Percentiles rank a stretch among this genome's conserved stretches.
phyloP scores from a whole-genome alignment of 1,140 invertebrate genomes.

The Trachelipus rathkii region DNA sequence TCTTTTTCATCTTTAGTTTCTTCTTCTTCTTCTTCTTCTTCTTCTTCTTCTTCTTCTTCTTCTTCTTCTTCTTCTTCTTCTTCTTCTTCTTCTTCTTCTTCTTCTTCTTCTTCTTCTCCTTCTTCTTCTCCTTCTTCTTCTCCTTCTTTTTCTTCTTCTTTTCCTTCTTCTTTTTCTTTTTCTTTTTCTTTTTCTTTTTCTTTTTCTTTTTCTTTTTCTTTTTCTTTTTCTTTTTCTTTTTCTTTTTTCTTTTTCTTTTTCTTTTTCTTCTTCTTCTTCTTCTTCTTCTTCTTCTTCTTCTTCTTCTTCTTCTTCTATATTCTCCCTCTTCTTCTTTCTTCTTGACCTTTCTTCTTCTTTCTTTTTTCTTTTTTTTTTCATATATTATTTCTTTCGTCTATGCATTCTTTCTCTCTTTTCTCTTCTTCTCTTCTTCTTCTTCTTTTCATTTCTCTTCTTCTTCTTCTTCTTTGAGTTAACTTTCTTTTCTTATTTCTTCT shows the following conservation, averaged over 20 bases:
- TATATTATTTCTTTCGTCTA: no score
- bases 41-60: constrained; percentile 9
- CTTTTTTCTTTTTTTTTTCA: no score
- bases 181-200: constrained; percentile 11
- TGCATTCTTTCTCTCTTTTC: background rate
- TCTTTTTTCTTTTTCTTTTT: constrained; percentile 10
- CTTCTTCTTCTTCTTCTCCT: no score
- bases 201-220: constrained; percentile 11
- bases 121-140: constrained; percentile 9
- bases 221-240: constrained; percentile 11
- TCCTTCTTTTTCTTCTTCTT: constrained; percentile 10
- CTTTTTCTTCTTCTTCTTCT: constrained; percentile 4
- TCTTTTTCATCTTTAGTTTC: no score
- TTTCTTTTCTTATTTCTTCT: no score
- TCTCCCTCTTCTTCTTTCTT: constrained; percentile 1
- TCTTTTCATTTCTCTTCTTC: no score
- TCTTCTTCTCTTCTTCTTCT: no score
- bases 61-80: constrained; percentile 5
- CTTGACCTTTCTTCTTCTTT: no score
- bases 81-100: no score
- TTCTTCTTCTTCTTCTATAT: background rate
- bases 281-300: background rate
- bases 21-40: constrained; percentile 9
- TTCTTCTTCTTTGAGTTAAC: no score
- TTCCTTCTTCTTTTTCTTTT: constrained; percentile 10